Evolutionary conservation across 2,888 invertebrate species (phyloP).

Genomic region (Plebejus argus): DNA sequence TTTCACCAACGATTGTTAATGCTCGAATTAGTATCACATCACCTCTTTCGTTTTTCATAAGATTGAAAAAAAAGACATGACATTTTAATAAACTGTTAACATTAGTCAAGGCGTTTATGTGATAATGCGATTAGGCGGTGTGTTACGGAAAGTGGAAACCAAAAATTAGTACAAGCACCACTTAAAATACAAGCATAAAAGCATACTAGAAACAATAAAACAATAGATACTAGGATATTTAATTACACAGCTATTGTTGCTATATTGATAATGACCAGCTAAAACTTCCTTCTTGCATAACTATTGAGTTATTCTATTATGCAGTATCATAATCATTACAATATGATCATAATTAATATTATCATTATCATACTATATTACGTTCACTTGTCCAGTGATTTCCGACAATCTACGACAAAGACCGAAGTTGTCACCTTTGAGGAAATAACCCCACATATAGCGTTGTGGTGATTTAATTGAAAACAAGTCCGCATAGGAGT

Average conservation of each 20-base stretch:
- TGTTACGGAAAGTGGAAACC: neutral
- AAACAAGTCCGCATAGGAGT: too few relatives aligned
- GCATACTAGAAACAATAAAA: neutral
- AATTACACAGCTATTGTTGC: neutral
- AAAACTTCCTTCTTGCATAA: slow-evolving; percentile 1
- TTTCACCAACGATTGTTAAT: too few relatives aligned
- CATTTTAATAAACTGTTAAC: too few relatives aligned
- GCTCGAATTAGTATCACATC: too few relatives aligned
- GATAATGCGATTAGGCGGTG: neutral
- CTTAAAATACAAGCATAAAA: neutral
- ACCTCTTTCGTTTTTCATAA: too few relatives aligned
- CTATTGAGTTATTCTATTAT: neutral
- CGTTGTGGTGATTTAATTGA: too few relatives aligned
- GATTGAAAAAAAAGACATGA: too few relatives aligned
- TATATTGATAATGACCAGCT: neutral
- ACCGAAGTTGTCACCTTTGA: too few relatives aligned
- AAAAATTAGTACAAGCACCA: neutral
- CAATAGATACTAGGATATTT: slow-evolving; percentile 1
- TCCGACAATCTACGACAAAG: too few relatives aligned
- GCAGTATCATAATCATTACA: neutral
- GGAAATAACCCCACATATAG: too few relatives aligned
- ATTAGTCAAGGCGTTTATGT: too few relatives aligned
- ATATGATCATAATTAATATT: neutral
- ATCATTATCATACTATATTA: neutral
- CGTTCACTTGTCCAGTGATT: neutral